Evolutionary conservation across 2,113 vertebrate genomes (phyloP).

Genomic region (Planiliza haematocheilus): DNA sequence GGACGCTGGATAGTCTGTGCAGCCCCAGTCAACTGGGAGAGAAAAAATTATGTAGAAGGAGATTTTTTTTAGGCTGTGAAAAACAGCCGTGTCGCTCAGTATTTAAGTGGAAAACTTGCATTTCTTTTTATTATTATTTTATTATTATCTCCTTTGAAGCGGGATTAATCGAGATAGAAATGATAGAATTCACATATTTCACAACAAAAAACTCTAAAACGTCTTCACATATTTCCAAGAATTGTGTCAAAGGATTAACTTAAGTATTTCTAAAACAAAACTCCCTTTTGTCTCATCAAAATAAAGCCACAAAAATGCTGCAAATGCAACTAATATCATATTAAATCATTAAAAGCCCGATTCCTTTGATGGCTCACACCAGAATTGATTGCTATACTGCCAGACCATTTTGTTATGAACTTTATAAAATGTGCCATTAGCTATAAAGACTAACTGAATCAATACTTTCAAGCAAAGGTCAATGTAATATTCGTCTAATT

Average conservation of each 20-base stretch:
- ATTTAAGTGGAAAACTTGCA: constrained; percentile 2
- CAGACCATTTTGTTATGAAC: neutral
- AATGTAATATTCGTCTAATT: constrained; percentile 3
- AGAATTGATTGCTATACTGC: neutral
- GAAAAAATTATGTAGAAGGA: constrained; percentile 17
- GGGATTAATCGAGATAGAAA: neutral
- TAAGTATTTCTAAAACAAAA: neutral
- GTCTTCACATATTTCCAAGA: too few species aligned
- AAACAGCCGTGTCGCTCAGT: neutral
- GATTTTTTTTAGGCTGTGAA: constrained; percentile 2
- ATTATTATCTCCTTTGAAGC: neutral
- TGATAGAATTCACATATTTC: neutral
- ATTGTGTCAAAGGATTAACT: neutral
- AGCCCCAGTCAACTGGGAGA: constrained; percentile 5
- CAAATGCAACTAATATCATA: neutral
- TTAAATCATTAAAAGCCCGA: neutral
- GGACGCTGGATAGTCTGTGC: constrained; percentile 34
- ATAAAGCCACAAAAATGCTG: neutral
- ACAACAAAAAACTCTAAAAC: too few species aligned
- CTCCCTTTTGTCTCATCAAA: neutral
- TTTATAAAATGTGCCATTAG: neutral
- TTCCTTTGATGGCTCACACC: neutral
- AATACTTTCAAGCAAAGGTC: neutral
- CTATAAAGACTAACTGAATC: neutral
- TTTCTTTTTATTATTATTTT: too few species aligned